phyloP scores from a whole-genome alignment of 2,888 invertebrate genomes.

The Mythimna lalbum region DNA sequence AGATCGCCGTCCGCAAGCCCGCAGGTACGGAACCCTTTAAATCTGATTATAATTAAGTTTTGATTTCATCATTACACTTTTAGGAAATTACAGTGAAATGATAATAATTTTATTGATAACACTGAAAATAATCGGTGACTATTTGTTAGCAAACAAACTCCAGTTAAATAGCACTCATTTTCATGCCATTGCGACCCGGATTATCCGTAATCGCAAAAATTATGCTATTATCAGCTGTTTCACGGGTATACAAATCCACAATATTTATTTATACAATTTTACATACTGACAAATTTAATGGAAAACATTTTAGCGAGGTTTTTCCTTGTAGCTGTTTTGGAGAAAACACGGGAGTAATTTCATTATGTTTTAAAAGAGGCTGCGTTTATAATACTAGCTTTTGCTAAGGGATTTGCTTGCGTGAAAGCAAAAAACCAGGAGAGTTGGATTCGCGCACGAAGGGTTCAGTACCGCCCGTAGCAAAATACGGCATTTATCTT shows the following conservation, averaged over 20 bases:
- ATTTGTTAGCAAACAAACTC: slow-evolving; percentile 21
- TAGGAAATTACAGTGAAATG: background rate
- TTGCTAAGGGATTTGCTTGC: no score
- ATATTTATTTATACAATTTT: slow-evolving; percentile 13
- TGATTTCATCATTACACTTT: no score
- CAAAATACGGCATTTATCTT: no score
- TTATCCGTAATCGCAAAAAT: slow-evolving; percentile 19
- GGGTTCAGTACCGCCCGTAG: no score
- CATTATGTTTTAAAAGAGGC: background rate
- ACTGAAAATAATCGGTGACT: background rate
- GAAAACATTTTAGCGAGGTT: background rate
- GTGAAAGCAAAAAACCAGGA: no score
- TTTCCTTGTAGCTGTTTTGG: background rate
- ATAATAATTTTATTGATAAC: background rate
- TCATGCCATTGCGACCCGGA: background rate
- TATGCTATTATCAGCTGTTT: background rate
- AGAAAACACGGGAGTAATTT: background rate
- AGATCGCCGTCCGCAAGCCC: no score
- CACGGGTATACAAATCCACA: slow-evolving; percentile 1
- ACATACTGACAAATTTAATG: slow-evolving; percentile 4
- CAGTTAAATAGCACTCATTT: background rate
- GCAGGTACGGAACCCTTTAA: no score
- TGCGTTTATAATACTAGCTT: no score
- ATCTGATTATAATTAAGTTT: no score
- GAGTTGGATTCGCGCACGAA: no score